Conservation (phyloP, 2,797 vertebrate genomes). For the Helarctos malayanus region DNA sequence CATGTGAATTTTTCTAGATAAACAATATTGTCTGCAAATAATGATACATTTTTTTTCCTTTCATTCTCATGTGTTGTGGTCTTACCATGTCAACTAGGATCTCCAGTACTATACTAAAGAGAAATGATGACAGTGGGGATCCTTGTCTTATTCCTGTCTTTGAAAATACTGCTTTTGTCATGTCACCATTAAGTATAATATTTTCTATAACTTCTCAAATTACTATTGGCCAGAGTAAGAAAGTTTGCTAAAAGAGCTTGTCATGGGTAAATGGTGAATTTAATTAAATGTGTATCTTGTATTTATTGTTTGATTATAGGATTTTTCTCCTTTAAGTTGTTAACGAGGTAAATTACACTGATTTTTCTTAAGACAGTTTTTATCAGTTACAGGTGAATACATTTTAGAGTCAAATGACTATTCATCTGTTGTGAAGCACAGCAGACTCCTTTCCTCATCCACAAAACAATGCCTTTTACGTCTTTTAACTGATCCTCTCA, state of each 20-base stretch:
- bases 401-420: neutral
- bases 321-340: slow-evolving; percentile 26
- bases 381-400: neutral
- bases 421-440: neutral
- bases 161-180: slow-evolving; percentile 17
- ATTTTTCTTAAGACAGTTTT: neutral
- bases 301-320: neutral
- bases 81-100: neutral
- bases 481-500: slow-evolving; percentile 12
- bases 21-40: neutral
- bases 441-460: neutral
- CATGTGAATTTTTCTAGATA: neutral
- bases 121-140: neutral
- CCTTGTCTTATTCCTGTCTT: neutral
- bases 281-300: slow-evolving; percentile 36
- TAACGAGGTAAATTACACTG: slow-evolving; percentile 12
- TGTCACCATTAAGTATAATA: neutral
- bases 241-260: slow-evolving; percentile 11
- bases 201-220: neutral
- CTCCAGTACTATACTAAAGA: neutral
- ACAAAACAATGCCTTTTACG: neutral
- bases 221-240: neutral
- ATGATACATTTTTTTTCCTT: neutral
- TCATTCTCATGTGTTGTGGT: neutral
- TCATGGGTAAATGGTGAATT: slow-evolving; percentile 18